phyloP scores from a whole-genome alignment of 2,797 vertebrate genomes.

The Rhynchotus rufescens region DNA sequence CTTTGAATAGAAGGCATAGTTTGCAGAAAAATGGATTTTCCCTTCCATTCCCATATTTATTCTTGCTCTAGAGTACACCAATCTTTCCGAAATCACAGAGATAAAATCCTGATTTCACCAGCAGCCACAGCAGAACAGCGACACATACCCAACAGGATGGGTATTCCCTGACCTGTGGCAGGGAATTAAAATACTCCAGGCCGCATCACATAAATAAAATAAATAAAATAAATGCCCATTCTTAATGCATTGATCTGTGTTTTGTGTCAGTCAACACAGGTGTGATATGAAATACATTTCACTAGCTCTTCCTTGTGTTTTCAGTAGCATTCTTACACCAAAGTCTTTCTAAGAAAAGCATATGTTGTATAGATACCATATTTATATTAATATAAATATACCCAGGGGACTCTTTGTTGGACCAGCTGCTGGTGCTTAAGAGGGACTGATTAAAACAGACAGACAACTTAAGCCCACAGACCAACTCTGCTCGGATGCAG shows the following conservation, averaged over 20 bases:
- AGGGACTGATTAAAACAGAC: too few species aligned
- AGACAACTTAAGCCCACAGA: too few species aligned
- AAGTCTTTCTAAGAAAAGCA: background rate
- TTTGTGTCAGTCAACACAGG: background rate
- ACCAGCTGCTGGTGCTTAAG: too few species aligned
- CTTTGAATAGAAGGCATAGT: background rate
- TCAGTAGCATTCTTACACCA: fast-evolving
- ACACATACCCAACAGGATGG: background rate
- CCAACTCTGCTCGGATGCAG: too few species aligned
- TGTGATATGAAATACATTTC: too few species aligned
- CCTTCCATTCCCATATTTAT: background rate
- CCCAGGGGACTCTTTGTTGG: too few species aligned
- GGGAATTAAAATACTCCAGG: background rate
- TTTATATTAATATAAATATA: fast-evolving
- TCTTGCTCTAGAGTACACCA: background rate
- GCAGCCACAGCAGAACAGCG: background rate
- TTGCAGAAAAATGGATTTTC: background rate
- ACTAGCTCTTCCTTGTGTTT: background rate
- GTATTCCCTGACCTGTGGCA: background rate
- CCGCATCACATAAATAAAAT: too few species aligned
- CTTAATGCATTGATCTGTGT: background rate
- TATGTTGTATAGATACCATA: background rate
- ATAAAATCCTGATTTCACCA: background rate
- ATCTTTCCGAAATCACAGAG: background rate
- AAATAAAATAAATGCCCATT: background rate